Percentiles rank a stretch among this genome's conserved stretches.
These are phyloP conservation scores for Nicator chloris DNA, from an alignment of 2,113 vertebrate genomes.

Conservation along the genomic window DNA sequence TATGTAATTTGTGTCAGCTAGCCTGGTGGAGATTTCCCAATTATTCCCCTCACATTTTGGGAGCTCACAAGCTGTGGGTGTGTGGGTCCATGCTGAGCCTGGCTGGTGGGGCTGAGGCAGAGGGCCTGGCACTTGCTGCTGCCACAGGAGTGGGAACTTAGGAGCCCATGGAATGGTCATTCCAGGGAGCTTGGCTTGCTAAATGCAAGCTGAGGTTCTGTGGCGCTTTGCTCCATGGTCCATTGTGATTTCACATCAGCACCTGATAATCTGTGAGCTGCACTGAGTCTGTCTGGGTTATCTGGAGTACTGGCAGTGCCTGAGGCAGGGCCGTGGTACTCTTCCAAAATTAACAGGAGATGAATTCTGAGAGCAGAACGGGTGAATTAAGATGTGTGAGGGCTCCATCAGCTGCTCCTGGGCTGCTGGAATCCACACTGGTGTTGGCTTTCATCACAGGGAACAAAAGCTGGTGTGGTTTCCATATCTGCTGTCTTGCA, in stretches of 20 bases:
- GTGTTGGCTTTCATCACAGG: background rate
- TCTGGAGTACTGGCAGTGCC: background rate
- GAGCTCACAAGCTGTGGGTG: accelerated
- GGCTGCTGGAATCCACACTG: background rate
- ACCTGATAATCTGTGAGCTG: background rate
- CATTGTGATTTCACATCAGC: background rate
- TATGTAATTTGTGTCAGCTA: background rate
- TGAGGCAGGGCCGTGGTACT: background rate
- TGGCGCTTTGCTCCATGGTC: background rate
- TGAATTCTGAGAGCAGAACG: background rate
- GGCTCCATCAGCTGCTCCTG: background rate
- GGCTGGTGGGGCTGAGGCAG: background rate
- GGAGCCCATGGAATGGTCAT: background rate
- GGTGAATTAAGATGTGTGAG: background rate
- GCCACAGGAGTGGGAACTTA: background rate
- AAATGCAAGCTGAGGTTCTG: background rate
- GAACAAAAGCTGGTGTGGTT: background rate
- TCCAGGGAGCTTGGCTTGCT: background rate
- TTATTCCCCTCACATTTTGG: background rate
- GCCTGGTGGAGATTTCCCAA: background rate
- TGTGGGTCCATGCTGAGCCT: background rate
- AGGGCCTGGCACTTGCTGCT: background rate
- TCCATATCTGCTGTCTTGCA: background rate
- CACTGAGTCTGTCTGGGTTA: background rate
- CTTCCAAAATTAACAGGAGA: background rate